A percentile compares a stretch with the other conserved stretches of the same genome.
phyloP scores from a whole-genome alignment of 2,113 vertebrate genomes.

The Gorsachius goisagi region DNA sequence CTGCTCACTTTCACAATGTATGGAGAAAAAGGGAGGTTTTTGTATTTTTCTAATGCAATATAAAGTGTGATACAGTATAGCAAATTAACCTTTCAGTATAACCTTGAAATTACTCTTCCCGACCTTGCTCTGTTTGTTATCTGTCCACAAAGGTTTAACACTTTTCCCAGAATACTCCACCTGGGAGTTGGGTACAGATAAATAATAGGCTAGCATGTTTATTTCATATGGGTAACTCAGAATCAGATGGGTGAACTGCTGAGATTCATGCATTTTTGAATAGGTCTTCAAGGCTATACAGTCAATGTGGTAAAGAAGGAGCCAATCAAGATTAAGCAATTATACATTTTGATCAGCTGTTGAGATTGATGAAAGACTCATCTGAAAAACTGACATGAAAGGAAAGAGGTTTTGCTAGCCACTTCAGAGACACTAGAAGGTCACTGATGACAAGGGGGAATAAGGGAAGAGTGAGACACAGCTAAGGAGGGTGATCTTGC shows the following conservation, averaged over 20 bases:
- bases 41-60: background rate
- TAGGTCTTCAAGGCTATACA: background rate
- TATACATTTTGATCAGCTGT: background rate
- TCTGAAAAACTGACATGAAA: background rate
- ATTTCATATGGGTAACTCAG: background rate
- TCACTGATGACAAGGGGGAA: background rate
- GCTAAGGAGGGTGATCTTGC: background rate
- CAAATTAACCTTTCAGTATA: background rate
- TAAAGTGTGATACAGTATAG: background rate
- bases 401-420: background rate
- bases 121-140: background rate
- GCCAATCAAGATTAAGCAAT: background rate
- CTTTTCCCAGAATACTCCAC: background rate
- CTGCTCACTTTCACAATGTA: background rate
- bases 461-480: background rate
- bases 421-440: background rate
- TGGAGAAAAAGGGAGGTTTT: background rate
- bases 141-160: background rate
- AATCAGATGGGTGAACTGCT: background rate
- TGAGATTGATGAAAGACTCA: background rate
- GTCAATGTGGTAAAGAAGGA: background rate
- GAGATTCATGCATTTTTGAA: background rate
- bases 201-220: background rate
- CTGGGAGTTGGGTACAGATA: background rate
- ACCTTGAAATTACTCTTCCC: background rate